A percentile compares a stretch with the other conserved stretches of the same genome.
Conservation (phyloP, 2,113 vertebrate genomes). For the Aix galericulata region DNA sequence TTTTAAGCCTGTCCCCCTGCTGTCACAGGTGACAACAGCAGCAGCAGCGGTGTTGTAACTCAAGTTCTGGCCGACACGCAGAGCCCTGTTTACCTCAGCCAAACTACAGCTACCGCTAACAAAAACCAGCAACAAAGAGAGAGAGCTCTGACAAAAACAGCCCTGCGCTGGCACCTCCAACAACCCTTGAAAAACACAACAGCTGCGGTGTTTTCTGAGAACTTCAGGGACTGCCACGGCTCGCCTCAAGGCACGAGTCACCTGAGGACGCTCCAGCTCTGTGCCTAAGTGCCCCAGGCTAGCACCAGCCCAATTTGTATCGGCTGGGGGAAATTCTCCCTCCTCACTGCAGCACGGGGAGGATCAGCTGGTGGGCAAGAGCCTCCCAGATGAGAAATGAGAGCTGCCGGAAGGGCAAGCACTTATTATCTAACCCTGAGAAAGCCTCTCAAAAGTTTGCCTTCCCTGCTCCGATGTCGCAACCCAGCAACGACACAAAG, state of each 20-base stretch:
- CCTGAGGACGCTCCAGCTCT: neutral
- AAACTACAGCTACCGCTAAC: accelerated
- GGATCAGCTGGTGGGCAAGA: neutral
- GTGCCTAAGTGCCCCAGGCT: neutral
- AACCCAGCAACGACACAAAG: neutral
- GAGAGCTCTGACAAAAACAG: neutral
- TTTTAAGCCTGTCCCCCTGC: neutral
- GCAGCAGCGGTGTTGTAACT: neutral
- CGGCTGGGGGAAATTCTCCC: neutral
- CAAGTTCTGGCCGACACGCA: neutral
- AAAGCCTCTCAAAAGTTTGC: neutral
- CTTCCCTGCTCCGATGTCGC: neutral
- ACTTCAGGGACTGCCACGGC: neutral
- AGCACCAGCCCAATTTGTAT: neutral
- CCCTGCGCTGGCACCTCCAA: accelerated
- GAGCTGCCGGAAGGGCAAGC: accelerated
- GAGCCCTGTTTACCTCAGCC: neutral
- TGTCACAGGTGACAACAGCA: neutral
- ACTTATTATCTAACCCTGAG: neutral
- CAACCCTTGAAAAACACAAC: accelerated
- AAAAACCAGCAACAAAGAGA: neutral
- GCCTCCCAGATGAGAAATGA: no score
- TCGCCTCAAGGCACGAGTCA: neutral
- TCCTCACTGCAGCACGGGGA: neutral
- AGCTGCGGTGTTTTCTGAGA: neutral